A percentile compares a stretch with the other conserved stretches of the same genome.
Conservation (phyloP, 2,113 vertebrate genomes). For the Myxocyprinus asiaticus region DNA sequence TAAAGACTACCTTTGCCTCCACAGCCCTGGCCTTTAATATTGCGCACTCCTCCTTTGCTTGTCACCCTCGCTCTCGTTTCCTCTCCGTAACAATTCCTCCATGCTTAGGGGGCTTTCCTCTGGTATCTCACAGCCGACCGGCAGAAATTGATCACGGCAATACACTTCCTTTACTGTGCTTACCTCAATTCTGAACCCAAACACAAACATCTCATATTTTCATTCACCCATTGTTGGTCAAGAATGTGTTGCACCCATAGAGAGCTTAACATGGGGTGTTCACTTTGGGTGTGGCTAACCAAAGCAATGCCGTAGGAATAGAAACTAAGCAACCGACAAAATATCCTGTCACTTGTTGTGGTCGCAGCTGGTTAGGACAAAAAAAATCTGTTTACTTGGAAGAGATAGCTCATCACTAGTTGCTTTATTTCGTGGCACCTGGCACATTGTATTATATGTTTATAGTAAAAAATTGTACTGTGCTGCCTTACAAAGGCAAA, state of each 20-base stretch:
- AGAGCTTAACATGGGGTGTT: no score
- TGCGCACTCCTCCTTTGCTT: constrained; percentile 53
- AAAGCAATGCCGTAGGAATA: no score
- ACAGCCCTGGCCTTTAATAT: constrained; percentile 60
- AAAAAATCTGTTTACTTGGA: no score
- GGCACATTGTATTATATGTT: not conserved
- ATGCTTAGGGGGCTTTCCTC: constrained; percentile 51
- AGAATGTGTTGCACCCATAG: not conserved
- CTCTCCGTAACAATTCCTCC: constrained; percentile 53
- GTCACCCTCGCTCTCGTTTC: constrained; percentile 57
- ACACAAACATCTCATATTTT: not conserved
- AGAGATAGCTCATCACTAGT: no score
- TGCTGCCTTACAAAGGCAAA: no score
- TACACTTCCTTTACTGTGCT: constrained; percentile 27
- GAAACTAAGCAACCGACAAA: no score
- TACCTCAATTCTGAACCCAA: constrained; percentile 23
- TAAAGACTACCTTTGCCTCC: constrained; percentile 60
- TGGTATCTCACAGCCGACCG: constrained; percentile 24
- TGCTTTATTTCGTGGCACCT: no score
- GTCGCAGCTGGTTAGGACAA: no score
- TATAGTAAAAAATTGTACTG: constrained; percentile 27
- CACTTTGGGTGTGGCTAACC: no score
- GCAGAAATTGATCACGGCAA: constrained; percentile 51
- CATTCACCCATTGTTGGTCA: not conserved
- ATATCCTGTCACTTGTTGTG: no score